Conservation (phyloP, 35 echinoderm and acorn worm genomes). For the Apostichopus californicus region DNA sequence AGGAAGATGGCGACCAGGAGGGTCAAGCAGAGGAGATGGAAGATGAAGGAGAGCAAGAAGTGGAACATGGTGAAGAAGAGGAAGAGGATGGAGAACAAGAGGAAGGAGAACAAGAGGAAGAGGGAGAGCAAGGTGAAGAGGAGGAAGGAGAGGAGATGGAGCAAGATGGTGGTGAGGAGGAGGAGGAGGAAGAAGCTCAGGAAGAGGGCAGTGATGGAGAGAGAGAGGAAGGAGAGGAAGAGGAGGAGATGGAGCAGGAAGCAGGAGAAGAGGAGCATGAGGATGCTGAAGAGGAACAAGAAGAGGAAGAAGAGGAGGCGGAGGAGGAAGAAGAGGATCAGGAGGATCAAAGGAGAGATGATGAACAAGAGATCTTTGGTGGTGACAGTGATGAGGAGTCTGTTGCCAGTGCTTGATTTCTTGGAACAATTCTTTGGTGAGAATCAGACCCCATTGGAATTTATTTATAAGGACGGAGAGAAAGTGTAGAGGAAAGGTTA, state of each 20-base stretch:
- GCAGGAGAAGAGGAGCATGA: slow-evolving; percentile 58
- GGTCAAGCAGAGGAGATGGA: not conserved
- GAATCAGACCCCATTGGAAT: not conserved
- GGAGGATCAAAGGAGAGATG: slow-evolving; percentile 57
- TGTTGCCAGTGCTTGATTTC: slow-evolving; percentile 1
- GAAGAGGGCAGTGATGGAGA: slow-evolving; percentile 56
- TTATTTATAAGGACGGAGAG: no score
- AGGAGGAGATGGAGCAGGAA: slow-evolving; percentile 43
- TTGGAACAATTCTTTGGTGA: not conserved
- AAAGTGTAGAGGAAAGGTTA: no score
- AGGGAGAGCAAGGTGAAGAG: slow-evolving; percentile 54
- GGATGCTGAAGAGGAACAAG: slow-evolving; percentile 50
- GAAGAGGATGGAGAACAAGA: slow-evolving; percentile 55
- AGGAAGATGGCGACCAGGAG: slow-evolving; percentile 5
- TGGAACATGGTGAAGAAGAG: slow-evolving; percentile 57
- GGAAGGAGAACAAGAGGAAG: slow-evolving; percentile 58
- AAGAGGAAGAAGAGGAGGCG: slow-evolving; percentile 56
- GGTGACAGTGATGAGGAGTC: slow-evolving; percentile 66
- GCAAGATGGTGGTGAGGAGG: not conserved
- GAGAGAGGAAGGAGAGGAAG: slow-evolving; percentile 58
- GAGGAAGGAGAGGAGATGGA: slow-evolving; percentile 23
- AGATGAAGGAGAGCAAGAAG: slow-evolving; percentile 45
- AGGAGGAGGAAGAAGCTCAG: slow-evolving; percentile 5
- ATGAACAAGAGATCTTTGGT: slow-evolving; percentile 93
- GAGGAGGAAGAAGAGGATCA: slow-evolving; percentile 67